These are phyloP conservation scores for Labeo calbasu DNA, from an alignment of 2,797 vertebrate species.

Conservation along the genomic window DNA sequence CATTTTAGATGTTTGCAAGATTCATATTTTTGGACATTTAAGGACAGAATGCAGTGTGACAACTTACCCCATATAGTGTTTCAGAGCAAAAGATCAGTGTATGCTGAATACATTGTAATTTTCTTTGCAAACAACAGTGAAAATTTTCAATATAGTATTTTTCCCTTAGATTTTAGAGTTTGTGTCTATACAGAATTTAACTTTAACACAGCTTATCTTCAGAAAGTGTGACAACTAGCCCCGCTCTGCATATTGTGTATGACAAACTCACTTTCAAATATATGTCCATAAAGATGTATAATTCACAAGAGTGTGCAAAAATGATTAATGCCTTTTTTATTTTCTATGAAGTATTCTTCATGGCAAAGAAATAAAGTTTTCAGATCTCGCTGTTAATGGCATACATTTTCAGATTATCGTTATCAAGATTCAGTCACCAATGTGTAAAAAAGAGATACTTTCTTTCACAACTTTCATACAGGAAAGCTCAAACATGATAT, in stretches of 20 bases:
- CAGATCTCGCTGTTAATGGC: neutral
- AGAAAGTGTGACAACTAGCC: neutral
- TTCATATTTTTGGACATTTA: neutral
- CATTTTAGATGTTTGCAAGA: neutral
- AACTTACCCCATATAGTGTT: neutral
- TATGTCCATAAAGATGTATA: neutral
- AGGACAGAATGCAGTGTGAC: neutral
- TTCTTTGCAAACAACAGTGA: neutral
- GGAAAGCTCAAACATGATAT: constrained; percentile 29
- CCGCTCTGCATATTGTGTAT: neutral
- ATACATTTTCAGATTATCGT: neutral
- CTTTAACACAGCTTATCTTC: neutral
- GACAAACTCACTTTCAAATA: neutral
- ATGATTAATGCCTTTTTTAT: neutral
- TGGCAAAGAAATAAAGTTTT: neutral
- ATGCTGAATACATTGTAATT: neutral
- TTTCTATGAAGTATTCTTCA: neutral
- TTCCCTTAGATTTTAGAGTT: neutral
- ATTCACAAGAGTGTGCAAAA: neutral
- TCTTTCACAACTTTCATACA: constrained; percentile 15
- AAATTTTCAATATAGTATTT: neutral
- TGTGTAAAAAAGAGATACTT: neutral
- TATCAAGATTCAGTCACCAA: neutral
- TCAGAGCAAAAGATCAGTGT: neutral
- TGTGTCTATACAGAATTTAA: neutral